A percentile compares a stretch with the other conserved stretches of the same genome.
phyloP scores from a whole-genome alignment of 1,140 invertebrate species.

The Caenorhabditis brenneri region DNA sequence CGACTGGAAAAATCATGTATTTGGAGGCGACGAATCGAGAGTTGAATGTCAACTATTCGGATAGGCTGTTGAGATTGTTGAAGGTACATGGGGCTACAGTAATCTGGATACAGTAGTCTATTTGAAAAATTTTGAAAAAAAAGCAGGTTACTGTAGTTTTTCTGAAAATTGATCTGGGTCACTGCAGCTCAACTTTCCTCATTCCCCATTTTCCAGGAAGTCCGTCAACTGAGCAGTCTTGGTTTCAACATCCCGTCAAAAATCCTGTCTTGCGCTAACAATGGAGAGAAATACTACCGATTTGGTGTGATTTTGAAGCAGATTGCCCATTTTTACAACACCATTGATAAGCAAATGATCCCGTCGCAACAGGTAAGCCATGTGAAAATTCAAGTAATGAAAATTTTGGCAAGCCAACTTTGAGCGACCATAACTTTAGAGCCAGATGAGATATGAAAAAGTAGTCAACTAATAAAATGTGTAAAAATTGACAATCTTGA shows the following conservation, averaged over 20 bases:
- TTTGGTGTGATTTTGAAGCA: slow-evolving; percentile 86
- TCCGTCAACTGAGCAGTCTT: slow-evolving; percentile 79
- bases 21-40: slow-evolving; percentile 79
- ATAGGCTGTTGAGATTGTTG: slow-evolving; percentile 80
- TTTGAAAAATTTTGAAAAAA: too few relatives aligned
- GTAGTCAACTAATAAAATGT: too few relatives aligned
- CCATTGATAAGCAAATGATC: slow-evolving; percentile 95
- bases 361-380: slow-evolving; percentile 79
- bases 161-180: too few relatives aligned
- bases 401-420: too few relatives aligned
- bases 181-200: too few relatives aligned
- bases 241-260: slow-evolving; percentile 81
- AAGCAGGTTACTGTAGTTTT: too few relatives aligned
- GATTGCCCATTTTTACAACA: slow-evolving; percentile 97
- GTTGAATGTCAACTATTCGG: slow-evolving; percentile 86
- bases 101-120: too few relatives aligned
- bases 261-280: slow-evolving; percentile 77
- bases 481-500: too few relatives aligned
- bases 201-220: not conserved
- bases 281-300: slow-evolving; percentile 80
- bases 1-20: slow-evolving; percentile 80
- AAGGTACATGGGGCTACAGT: too few relatives aligned
- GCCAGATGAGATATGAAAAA: too few relatives aligned
- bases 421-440: too few relatives aligned
- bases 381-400: too few relatives aligned